Percentiles rank a stretch among this genome's conserved stretches.
Evolutionary conservation across 2,888 invertebrate genomes (phyloP).

Genomic region (Eristalis pertinax): DNA sequence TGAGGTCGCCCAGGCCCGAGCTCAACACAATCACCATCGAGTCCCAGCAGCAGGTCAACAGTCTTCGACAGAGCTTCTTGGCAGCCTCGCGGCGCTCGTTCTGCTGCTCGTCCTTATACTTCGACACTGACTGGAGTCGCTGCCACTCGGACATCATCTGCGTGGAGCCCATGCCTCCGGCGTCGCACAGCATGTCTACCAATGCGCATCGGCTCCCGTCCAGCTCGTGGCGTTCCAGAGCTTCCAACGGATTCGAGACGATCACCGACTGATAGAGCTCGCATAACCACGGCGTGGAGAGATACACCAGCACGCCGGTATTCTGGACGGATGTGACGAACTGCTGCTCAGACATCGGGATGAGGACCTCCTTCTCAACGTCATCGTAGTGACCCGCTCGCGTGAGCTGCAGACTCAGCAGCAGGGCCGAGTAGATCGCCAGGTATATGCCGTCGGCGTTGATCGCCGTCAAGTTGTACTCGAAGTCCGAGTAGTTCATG

Average conservation of each 20-base stretch:
- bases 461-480: slow-evolving; percentile 87
- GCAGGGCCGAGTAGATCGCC: slow-evolving; percentile 92
- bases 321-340: slow-evolving; percentile 96
- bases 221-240: slow-evolving; percentile 77
- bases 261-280: slow-evolving; percentile 95
- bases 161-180: slow-evolving; percentile 91
- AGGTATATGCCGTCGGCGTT: slow-evolving; percentile 97
- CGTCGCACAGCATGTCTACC: slow-evolving; percentile 84
- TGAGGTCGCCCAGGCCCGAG: slow-evolving; percentile 85
- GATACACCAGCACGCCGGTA: slow-evolving; percentile 94
- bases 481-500: slow-evolving; percentile 81
- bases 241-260: slow-evolving; percentile 82
- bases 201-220: slow-evolving; percentile 79
- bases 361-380: slow-evolving; percentile 80
- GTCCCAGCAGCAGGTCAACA: slow-evolving; percentile 95
- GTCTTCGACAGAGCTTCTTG: slow-evolving; percentile 87
- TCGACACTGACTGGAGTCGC: slow-evolving; percentile 89
- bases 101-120: slow-evolving; percentile 84
- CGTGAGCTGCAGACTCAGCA: slow-evolving; percentile 91
- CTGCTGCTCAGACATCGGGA: slow-evolving; percentile 90
- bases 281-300: slow-evolving; percentile 96
- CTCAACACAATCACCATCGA: slow-evolving; percentile 94
- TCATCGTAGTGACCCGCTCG: slow-evolving; percentile 88
- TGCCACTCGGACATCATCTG: slow-evolving; percentile 95
- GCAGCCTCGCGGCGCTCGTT: slow-evolving; percentile 90